Evolutionary conservation across 2,888 invertebrate genomes (phyloP).

Genomic region (Synanthedon tipuliformis): DNA sequence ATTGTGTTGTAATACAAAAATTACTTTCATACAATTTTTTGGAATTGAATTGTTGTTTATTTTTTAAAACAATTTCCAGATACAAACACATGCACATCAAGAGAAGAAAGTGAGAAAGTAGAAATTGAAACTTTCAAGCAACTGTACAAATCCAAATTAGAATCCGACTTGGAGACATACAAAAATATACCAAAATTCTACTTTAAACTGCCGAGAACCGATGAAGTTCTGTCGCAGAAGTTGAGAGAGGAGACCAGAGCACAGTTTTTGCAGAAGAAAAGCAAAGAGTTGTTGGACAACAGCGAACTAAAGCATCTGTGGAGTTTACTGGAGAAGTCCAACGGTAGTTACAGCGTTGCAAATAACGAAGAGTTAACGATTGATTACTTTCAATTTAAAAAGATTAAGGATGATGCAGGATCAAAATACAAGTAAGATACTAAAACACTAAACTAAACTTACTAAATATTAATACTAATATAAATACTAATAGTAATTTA

Average conservation of each 20-base stretch:
- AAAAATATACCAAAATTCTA: conserved; percentile 81
- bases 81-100: conserved; percentile 44
- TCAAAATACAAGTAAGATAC: conserved; percentile 74
- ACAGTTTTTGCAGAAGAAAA: conserved; percentile 86
- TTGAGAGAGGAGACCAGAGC: conserved; percentile 90
- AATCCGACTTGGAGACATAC: conserved; percentile 60
- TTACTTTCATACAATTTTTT: too few relatives aligned
- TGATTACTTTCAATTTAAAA: conserved; percentile 86
- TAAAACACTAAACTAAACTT: too few relatives aligned
- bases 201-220: conserved; percentile 80
- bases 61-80: conserved; percentile 21
- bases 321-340: conserved; percentile 84
- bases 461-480: too few relatives aligned
- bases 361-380: conserved; percentile 83
- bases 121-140: conserved; percentile 70
- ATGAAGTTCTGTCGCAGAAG: conserved; percentile 82
- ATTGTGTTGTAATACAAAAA: background rate
- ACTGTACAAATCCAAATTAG: conserved; percentile 63
- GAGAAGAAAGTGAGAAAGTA: conserved; percentile 52
- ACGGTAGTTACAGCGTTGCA: conserved; percentile 76
- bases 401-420: conserved; percentile 80
- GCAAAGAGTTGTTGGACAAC: conserved; percentile 85
- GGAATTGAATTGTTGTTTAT: background rate
- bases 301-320: conserved; percentile 88
- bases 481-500: too few relatives aligned